phyloP scores from a whole-genome alignment of 2,888 invertebrate species.

The Watsonalla binaria region DNA sequence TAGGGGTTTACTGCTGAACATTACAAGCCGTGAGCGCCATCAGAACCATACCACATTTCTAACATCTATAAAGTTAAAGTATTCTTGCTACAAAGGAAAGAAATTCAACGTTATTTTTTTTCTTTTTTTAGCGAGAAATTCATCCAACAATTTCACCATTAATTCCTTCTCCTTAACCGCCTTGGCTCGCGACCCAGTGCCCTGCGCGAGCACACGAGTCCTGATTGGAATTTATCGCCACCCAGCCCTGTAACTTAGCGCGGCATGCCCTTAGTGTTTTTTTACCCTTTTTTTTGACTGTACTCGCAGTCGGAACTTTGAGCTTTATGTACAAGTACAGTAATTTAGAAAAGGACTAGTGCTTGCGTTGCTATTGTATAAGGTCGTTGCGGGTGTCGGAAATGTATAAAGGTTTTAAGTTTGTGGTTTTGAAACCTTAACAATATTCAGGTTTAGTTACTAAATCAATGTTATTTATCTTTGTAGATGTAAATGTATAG shows the following conservation, averaged over 20 bases:
- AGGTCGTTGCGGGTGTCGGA: background rate
- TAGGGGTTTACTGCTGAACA: too few relatives aligned
- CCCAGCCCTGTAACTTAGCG: conserved; percentile 46
- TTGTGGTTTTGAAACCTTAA: background rate
- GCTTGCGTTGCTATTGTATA: background rate
- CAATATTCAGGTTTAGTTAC: background rate
- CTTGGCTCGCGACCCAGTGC: conserved; percentile 58
- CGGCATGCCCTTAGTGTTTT: conserved; percentile 31
- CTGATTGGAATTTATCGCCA: conserved; percentile 73
- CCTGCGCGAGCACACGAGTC: conserved; percentile 41
- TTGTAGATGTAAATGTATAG: too few relatives aligned
- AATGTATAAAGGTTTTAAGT: background rate
- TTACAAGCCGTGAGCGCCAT: too few relatives aligned
- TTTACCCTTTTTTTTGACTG: conserved; percentile 14
- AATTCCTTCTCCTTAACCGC: conserved; percentile 32
- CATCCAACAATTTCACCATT: background rate
- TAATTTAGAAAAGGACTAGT: background rate
- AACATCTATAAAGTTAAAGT: too few relatives aligned
- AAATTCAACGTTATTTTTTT: too few relatives aligned
- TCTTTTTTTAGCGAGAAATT: too few relatives aligned
- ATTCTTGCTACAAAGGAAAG: too few relatives aligned
- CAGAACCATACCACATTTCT: too few relatives aligned
- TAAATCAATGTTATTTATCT: too few relatives aligned
- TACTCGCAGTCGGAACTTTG: conserved; percentile 8
- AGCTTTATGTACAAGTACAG: background rate